Evolutionary conservation across 2,797 vertebrate genomes (phyloP), one percentile per base, ranked within the genome.

Genomic region (Catostomus latipinnis): DNA sequence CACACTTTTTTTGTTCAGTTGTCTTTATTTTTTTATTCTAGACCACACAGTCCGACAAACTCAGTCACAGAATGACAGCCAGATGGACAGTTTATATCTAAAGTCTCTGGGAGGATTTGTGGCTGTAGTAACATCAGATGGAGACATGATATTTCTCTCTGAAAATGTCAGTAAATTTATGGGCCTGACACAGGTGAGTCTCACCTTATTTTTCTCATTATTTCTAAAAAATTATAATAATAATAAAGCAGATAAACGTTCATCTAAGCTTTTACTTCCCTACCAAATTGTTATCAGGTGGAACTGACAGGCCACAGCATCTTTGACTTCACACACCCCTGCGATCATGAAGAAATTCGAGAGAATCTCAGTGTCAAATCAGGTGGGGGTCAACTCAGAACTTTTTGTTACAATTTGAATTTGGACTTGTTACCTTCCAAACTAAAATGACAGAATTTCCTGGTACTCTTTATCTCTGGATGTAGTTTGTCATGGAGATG

Each of bases 291-390:
- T 43, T 8, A 11, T 63, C 83, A 96, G 95, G 94, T 96, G 85
- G 95, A 96, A 78, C 88, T 96, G 79, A 96, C 93, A 77, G 95
- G 95, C 87, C 95, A 96, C 82, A 96, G 94, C 81, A 95, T 96
- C 90, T 96, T 95, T 90, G 95, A 96, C 87, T 96, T 95, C 85
- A 96, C 95, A 83, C 95, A 96, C 67, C 95, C 95, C 56, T 96
- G 95, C 80, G 95, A 96, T 86, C 95, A 96, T 0, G 94, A 96
- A 84, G 95, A 96, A 90, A 96, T 96, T 72, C 86, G 94, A 82
- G 95, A 96, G 86, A 96, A 95, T 88, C 91, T 96, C 84, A 94
- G 90, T 76, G 82, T 94, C 80, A 95, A 94, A 92, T 90, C 89
- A 70, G 86, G 86, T 83, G 71, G 60, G 76, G 5, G 14, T 54